Evolutionary conservation across 2,888 invertebrate genomes (phyloP).

Genomic region (Lamellibrachia columna): DNA sequence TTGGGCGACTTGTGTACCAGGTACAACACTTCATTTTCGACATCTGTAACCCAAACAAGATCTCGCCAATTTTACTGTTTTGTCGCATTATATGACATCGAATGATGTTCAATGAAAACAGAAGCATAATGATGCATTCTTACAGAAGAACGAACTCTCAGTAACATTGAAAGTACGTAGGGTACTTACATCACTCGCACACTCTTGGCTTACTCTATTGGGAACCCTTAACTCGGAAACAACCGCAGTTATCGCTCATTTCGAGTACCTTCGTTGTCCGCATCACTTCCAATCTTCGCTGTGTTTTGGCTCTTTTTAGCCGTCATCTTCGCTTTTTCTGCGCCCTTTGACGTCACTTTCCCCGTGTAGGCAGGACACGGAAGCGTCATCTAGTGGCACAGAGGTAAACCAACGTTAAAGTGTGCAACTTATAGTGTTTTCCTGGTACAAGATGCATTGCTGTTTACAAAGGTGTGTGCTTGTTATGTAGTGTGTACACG

Average conservation of each 20-base stretch:
- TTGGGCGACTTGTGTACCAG: constrained; percentile 43
- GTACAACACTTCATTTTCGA: constrained; percentile 56
- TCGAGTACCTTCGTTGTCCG: neutral
- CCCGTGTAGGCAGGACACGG: constrained; percentile 60
- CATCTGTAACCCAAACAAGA: constrained; percentile 48
- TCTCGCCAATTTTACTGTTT: constrained; percentile 26
- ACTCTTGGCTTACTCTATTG: no score
- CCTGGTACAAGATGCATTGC: neutral
- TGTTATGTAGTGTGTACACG: no score
- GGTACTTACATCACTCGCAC: no score
- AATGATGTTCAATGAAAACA: neutral
- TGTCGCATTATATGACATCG: neutral
- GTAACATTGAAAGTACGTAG: no score
- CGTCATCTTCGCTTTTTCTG: constrained; percentile 57
- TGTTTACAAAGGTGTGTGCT: neutral
- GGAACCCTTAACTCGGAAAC: no score
- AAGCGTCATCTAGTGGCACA: constrained; percentile 49
- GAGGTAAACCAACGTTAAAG: neutral
- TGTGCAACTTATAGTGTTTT: neutral
- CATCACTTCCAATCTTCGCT: neutral
- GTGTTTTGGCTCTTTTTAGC: constrained; percentile 39
- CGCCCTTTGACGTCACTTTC: constrained; percentile 56
- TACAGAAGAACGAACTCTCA: no score
- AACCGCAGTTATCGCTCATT: constrained; percentile 24
- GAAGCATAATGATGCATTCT: no score